Evolutionary conservation across 2,797 vertebrate species (phyloP), one percentile per base, ranked within the genome.

Genomic region (Trematocara caparti): DNA sequence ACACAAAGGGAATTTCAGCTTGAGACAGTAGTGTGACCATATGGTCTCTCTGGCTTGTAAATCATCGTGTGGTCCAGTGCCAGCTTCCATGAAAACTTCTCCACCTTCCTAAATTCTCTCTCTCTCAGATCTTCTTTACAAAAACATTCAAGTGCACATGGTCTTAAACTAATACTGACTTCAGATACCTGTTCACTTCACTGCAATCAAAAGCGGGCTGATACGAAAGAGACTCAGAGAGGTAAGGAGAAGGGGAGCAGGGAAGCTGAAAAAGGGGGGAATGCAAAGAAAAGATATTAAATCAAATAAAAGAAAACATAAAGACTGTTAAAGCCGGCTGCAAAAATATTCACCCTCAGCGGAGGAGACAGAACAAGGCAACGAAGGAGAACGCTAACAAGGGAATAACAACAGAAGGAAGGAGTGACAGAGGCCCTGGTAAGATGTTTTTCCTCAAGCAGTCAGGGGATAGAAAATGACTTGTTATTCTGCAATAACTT

Each of bases 371-470:
- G 83, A 83, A 86, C 77, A 82, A 83, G 79, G 74, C 80, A 59
- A 88, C 82, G 32, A 87, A 86, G 81, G 38, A 73, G 80, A 77
- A 57, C 24, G 69, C 47, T 76, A 82, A 82, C 83, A 83, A 81
- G 76, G 34, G 84, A 84, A 88, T 51, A 89, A 69, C 49, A 84
- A 80, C 66, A 75, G 73, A 45, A 64, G 64, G 88, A 76, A 84
- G 75, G 51, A 90, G 83, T 55, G 51, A 88, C 79, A 82, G 74
- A 87, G 76, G 36, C 55, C 69, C 77, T 51, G 92, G 95, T 95
- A 93, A 93, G 92, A 88, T 80, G 72, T 78, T 79, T 74, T 75
- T 73, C 80, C 78, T 36, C 15, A 51, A 80, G 55, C 76, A 82
- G 47, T n/a, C 9, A 49, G 36, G 15, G 62, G 73, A 83, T 66